These are phyloP conservation scores for Turritopsis dohrnii DNA, from an alignment of 30 jellyfish, hydroid and myxozoan species.

Conservation along the genomic window DNA sequence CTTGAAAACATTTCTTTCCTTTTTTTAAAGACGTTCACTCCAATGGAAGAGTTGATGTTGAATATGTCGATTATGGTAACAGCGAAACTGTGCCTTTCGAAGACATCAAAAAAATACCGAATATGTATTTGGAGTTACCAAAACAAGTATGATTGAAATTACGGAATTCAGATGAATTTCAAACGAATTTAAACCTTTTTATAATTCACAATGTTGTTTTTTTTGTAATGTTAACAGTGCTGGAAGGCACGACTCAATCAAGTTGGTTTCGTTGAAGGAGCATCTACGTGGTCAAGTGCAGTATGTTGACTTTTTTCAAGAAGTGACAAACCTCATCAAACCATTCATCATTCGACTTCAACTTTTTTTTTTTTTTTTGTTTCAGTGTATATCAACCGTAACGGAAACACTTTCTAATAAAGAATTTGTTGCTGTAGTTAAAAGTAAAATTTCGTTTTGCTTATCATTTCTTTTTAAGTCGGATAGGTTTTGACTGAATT, in stretches of 20 bases:
- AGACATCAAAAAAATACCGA: slow-evolving; percentile 70
- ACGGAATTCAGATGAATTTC: no score
- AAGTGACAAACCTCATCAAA: not conserved
- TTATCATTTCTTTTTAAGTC: not conserved
- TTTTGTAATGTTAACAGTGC: slow-evolving; percentile 30
- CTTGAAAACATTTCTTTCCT: not conserved
- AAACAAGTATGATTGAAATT: slow-evolving; percentile 50
- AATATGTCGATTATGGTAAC: slow-evolving; percentile 86
- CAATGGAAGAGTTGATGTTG: slow-evolving; percentile 57
- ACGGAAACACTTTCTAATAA: not conserved
- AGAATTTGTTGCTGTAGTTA: slow-evolving; percentile 19
- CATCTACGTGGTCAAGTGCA: slow-evolving; percentile 44
- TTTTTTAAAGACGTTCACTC: slow-evolving; percentile 55
- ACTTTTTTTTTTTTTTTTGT: not conserved
- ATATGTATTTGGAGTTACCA: slow-evolving; percentile 46
- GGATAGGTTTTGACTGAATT: not conserved
- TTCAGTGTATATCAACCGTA: not conserved
- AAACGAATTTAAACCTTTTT: no score
- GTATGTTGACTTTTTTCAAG: slow-evolving; percentile 10
- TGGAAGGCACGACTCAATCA: slow-evolving; percentile 41
- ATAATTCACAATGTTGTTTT: not conserved
- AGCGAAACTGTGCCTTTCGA: slow-evolving; percentile 43
- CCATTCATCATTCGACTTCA: not conserved
- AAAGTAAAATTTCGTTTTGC: slow-evolving; percentile 35
- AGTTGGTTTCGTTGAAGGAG: slow-evolving; percentile 31